phyloP scores from a whole-genome alignment of 2,113 vertebrate species.

The Microcebus jonahi region DNA sequence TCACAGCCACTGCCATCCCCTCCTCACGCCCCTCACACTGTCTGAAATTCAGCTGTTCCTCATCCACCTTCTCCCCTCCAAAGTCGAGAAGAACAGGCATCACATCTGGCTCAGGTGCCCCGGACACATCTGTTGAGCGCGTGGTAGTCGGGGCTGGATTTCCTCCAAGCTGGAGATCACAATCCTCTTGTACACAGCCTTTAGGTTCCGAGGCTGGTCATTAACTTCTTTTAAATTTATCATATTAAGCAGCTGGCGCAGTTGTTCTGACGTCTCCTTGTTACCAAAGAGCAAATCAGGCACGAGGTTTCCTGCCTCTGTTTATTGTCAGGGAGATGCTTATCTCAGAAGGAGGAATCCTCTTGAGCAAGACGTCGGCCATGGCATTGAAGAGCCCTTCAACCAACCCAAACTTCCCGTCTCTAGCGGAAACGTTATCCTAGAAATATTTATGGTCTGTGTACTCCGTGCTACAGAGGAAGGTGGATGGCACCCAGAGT shows the following conservation, averaged over 20 bases:
- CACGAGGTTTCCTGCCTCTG: neutral
- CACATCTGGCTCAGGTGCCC: neutral
- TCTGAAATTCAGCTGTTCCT: neutral
- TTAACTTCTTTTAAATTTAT: neutral
- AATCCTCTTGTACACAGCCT: neutral
- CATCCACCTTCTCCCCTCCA: neutral
- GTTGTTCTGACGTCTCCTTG: neutral
- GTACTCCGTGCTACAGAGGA: neutral
- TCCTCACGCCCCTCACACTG: neutral
- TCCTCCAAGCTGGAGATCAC: neutral
- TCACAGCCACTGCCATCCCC: neutral
- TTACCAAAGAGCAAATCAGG: neutral
- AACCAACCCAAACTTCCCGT: neutral
- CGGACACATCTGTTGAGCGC: neutral
- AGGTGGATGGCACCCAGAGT: neutral
- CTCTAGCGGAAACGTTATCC: neutral
- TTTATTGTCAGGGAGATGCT: neutral
- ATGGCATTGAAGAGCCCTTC: neutral
- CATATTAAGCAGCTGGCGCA: neutral
- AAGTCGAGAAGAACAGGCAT: neutral
- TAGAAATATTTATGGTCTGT: neutral
- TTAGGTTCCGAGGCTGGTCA: neutral
- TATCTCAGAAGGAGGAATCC: neutral
- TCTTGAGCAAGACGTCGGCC: neutral
- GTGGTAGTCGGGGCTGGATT: neutral